Conservation (phyloP, 2,113 vertebrate genomes). For the Melanerpes aurifrons region DNA sequence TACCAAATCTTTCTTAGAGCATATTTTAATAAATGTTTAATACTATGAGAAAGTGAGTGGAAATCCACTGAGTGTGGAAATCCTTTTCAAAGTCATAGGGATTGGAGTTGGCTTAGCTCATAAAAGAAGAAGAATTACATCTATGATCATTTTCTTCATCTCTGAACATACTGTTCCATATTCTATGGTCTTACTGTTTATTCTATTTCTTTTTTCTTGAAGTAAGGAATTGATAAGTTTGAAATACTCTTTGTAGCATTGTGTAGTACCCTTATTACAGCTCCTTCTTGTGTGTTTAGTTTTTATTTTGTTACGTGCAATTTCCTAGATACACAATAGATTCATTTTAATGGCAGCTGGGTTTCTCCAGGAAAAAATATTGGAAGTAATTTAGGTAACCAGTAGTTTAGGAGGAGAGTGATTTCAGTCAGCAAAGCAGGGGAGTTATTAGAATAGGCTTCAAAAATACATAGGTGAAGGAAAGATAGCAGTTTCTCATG, state of each 20-base stretch:
- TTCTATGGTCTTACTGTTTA: background rate
- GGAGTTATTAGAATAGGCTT: background rate
- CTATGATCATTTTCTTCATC: background rate
- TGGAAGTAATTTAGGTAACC: background rate
- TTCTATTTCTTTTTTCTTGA: background rate
- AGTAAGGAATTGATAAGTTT: background rate
- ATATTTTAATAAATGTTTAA: background rate
- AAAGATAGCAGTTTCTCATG: background rate
- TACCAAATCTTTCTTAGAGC: background rate
- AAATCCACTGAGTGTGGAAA: background rate
- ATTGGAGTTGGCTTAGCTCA: background rate
- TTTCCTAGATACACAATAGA: background rate
- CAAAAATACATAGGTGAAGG: background rate
- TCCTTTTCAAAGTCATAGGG: background rate
- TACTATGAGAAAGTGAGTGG: background rate
- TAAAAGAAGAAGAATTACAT: background rate
- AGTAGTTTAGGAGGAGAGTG: background rate
- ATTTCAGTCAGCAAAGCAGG: background rate
- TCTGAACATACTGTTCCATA: background rate
- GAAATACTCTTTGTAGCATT: background rate
- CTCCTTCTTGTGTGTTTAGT: background rate
- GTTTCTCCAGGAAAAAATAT: background rate
- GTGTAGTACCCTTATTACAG: background rate
- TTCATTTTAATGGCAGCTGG: background rate
- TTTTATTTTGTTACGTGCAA: background rate